These are phyloP conservation scores for Sesia apiformis DNA, from an alignment of 2,888 invertebrate species.

Conservation along the genomic window DNA sequence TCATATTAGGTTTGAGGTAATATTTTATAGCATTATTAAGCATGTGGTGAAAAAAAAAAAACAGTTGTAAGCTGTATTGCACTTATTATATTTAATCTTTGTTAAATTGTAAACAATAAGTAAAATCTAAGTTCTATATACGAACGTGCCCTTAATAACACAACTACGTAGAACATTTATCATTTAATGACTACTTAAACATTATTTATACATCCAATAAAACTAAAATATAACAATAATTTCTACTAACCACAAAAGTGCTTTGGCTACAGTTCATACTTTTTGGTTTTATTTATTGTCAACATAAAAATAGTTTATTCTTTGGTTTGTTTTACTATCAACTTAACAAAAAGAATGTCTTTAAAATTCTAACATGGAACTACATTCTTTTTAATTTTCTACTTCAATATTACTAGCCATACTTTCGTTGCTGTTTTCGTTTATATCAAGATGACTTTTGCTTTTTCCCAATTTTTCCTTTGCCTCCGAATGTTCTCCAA, in stretches of 20 bases:
- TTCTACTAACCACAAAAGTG: constrained; percentile 1
- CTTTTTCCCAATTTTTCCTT: constrained; percentile 37
- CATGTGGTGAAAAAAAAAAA: not conserved
- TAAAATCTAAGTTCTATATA: constrained; percentile 54
- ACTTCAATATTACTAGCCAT: constrained; percentile 70
- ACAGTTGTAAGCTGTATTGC: not conserved
- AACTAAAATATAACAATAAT: constrained; percentile 6
- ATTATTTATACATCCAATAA: constrained; percentile 52
- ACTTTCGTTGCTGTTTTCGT: constrained; percentile 66
- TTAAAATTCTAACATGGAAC: constrained; percentile 1
- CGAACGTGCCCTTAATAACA: constrained; percentile 46
- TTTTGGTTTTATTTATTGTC: not conserved
- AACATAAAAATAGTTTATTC: not conserved
- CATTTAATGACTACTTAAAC: constrained; percentile 30
- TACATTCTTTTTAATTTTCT: constrained; percentile 43
- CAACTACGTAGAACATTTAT: constrained; percentile 31
- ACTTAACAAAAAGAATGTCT: not conserved
- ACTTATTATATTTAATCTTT: too few species aligned
- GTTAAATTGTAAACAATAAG: too few species aligned
- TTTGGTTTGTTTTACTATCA: not conserved
- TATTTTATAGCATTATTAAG: not conserved
- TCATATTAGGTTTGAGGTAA: too few species aligned
- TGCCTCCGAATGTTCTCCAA: constrained; percentile 32
- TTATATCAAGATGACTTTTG: constrained; percentile 39
- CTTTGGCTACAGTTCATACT: not conserved